Percentiles rank a stretch among this genome's conserved stretches.
Conservation (phyloP, 2,113 vertebrate species). For the Isurus oxyrinchus region DNA sequence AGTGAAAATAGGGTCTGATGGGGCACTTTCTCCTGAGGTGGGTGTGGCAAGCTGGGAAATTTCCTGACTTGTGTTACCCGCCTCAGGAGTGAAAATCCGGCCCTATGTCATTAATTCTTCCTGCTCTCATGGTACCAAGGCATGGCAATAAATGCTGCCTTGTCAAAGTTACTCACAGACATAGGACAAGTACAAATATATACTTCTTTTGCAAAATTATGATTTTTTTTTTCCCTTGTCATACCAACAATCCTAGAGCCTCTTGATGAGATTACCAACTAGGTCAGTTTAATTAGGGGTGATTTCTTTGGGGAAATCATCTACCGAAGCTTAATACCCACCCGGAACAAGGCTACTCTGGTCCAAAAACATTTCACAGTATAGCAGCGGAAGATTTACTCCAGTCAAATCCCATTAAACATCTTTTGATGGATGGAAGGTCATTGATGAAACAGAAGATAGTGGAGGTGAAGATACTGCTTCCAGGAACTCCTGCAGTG, state of each 20-base stretch:
- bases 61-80: too few species aligned
- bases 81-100: not conserved
- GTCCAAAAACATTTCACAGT: not conserved
- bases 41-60: too few species aligned
- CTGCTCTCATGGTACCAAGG: not conserved
- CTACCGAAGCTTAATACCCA: too few species aligned
- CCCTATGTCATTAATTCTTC: not conserved
- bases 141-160: not conserved
- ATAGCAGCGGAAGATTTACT: not conserved
- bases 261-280: not conserved
- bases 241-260: not conserved
- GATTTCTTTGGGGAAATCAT: not conserved
- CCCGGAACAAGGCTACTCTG: not conserved
- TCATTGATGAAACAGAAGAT: too few species aligned
- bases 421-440: too few species aligned
- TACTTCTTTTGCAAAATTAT: not conserved
- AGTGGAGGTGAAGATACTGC: too few species aligned
- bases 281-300: not conserved
- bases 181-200: not conserved
- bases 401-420: too few species aligned
- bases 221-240: not conserved
- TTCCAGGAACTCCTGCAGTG: too few species aligned
- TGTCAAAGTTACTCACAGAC: not conserved
- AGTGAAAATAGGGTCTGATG: too few species aligned
- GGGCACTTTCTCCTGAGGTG: too few species aligned